Percentiles rank a stretch among this genome's conserved stretches.
These are phyloP conservation scores for Anabacerthia variegaticeps DNA, from an alignment of 2,797 vertebrate species.

Conservation along the genomic window DNA sequence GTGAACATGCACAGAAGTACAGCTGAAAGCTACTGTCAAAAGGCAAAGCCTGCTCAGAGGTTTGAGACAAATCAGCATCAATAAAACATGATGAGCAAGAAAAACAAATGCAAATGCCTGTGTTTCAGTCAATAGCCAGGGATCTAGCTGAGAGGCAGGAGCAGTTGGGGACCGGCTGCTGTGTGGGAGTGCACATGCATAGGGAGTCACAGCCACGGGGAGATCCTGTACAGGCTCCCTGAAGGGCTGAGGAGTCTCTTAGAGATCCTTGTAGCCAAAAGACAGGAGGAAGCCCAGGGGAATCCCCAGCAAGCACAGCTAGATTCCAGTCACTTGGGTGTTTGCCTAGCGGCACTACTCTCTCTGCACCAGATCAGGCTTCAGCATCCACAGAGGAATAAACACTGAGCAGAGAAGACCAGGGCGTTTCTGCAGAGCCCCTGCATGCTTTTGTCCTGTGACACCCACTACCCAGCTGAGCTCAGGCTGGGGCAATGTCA, in stretches of 20 bases:
- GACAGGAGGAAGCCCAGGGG: slow-evolving; percentile 19
- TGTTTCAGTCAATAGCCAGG: slow-evolving; percentile 41
- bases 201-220: neutral
- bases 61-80: slow-evolving; percentile 60
- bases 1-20: neutral
- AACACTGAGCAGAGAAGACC: neutral
- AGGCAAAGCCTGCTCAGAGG: slow-evolving; percentile 47
- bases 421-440: neutral
- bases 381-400: neutral
- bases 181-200: neutral
- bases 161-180: slow-evolving; percentile 30
- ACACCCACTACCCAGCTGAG: neutral
- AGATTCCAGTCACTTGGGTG: neutral
- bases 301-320: neutral
- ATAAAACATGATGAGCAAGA: slow-evolving; percentile 66
- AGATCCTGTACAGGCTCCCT: slow-evolving; percentile 1
- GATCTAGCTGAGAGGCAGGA: slow-evolving; percentile 33
- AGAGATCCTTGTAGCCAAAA: neutral
- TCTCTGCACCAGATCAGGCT: neutral
- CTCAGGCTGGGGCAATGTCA: neutral
- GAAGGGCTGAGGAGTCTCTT: slow-evolving; percentile 1
- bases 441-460: neutral
- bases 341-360: neutral
- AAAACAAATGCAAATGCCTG: slow-evolving; percentile 60
- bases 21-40: slow-evolving; percentile 53